Conservation (phyloP, 1,140 invertebrate species). For the Meteorus sp. region DNA sequence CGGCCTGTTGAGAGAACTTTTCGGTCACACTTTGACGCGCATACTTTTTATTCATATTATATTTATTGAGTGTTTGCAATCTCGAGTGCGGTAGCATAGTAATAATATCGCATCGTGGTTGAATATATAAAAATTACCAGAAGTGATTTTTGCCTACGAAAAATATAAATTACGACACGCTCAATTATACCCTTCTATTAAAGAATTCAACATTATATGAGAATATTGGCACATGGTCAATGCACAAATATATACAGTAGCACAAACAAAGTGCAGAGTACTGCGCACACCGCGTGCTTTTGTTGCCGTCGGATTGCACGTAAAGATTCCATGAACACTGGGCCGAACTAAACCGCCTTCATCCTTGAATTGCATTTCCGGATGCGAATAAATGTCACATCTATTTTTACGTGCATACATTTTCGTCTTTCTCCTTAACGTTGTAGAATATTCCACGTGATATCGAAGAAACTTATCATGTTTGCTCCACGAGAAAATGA, state of each 20-base stretch:
- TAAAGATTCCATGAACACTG: conserved; percentile 21
- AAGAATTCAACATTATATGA: too few species aligned
- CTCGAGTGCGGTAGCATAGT: too few species aligned
- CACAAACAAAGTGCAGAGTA: conserved; percentile 1
- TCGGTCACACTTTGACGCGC: conserved; percentile 8
- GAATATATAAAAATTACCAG: too few species aligned
- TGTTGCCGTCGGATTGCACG: conserved; percentile 20
- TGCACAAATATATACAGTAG: too few species aligned
- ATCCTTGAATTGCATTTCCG: conserved; percentile 21
- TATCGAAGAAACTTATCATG: conserved; percentile 3
- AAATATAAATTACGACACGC: too few species aligned
- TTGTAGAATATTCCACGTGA: background rate
- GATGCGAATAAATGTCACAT: too few species aligned
- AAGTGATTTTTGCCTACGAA: too few species aligned
- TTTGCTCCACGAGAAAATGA: background rate
- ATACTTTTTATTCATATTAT: conserved; percentile 22
- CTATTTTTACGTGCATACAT: too few species aligned
- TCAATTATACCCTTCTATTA: too few species aligned
- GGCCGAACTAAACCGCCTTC: background rate
- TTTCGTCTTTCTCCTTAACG: background rate
- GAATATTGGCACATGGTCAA: too few species aligned
- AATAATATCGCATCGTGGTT: too few species aligned
- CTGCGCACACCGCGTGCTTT: conserved; percentile 18
- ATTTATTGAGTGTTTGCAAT: too few species aligned
- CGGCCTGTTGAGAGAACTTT: conserved; percentile 3